These are phyloP conservation scores for Onychostruthus taczanowskii DNA, from an alignment of 2,113 vertebrate species.

Conservation along the genomic window DNA sequence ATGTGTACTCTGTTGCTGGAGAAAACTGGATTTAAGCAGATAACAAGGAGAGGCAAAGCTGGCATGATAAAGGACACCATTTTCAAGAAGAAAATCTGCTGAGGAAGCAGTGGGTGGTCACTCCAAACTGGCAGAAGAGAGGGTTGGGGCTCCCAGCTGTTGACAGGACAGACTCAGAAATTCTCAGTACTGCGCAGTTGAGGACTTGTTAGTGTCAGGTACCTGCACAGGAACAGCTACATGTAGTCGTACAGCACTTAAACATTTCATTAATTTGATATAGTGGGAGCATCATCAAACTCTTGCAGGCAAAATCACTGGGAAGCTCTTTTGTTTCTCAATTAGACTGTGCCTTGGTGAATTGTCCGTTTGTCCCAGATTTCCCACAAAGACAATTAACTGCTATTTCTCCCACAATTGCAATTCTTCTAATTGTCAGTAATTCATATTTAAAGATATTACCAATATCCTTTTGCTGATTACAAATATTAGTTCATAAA, in stretches of 20 bases:
- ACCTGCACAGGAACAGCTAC: neutral
- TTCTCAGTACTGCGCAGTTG: neutral
- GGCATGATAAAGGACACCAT: neutral
- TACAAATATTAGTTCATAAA: neutral
- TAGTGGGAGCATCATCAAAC: neutral
- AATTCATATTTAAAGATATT: slow-evolving; percentile 10
- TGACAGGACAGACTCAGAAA: neutral
- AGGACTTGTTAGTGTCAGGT: neutral
- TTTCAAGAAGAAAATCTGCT: neutral
- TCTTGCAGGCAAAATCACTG: neutral
- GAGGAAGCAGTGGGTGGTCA: neutral
- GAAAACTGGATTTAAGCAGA: neutral
- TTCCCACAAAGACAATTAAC: neutral
- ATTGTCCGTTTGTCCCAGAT: neutral
- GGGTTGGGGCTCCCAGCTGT: neutral
- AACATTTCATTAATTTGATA: neutral
- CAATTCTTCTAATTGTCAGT: neutral
- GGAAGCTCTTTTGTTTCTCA: neutral
- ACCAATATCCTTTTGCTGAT: neutral
- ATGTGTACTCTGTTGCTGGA: neutral
- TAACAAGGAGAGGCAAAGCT: neutral
- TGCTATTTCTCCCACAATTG: neutral
- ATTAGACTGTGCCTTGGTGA: neutral
- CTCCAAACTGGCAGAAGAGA: neutral
- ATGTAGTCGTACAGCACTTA: neutral